A percentile compares a stretch with the other conserved stretches of the same genome.
phyloP scores from a whole-genome alignment of 2,888 invertebrate species.

The Hesperia comma region DNA sequence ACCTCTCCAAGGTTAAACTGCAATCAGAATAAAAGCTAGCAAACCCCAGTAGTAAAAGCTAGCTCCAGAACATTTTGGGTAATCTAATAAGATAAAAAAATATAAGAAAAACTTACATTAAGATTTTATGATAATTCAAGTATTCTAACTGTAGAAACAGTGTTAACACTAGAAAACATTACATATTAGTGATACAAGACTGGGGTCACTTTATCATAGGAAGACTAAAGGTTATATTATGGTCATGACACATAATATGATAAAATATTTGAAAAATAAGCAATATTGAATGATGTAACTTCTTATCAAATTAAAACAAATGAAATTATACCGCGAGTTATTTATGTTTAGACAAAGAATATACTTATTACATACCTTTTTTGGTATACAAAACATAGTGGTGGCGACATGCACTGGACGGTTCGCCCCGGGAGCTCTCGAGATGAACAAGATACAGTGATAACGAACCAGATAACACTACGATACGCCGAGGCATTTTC shows the following conservation, averaged over 20 bases:
- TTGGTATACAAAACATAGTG: slow-evolving; percentile 73
- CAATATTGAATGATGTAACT: slow-evolving; percentile 8
- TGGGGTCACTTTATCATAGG: slow-evolving; percentile 4
- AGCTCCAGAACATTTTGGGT: neutral
- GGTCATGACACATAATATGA: slow-evolving; percentile 15
- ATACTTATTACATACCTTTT: slow-evolving; percentile 65
- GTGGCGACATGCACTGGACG: slow-evolving; percentile 48
- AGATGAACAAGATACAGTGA: slow-evolving; percentile 67
- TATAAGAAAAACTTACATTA: no score
- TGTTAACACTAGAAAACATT: no score
- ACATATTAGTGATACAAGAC: no score
- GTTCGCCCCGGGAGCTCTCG: slow-evolving; percentile 50
- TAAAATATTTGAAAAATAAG: slow-evolving; percentile 16
- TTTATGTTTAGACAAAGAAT: slow-evolving; percentile 39
- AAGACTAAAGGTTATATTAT: slow-evolving; percentile 24
- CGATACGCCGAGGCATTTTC: slow-evolving; percentile 68
- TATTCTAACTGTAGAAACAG: no score
- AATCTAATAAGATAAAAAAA: slow-evolving; percentile 5
- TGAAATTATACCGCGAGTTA: slow-evolving; percentile 37
- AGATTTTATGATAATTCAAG: no score
- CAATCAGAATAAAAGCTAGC: no score
- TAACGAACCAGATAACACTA: slow-evolving; percentile 70
- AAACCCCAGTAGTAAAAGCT: no score
- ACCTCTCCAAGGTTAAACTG: no score
- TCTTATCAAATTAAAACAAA: slow-evolving; percentile 43